phyloP scores from a whole-genome alignment of 1,140 invertebrate species.

The Polyergus mexicanus region DNA sequence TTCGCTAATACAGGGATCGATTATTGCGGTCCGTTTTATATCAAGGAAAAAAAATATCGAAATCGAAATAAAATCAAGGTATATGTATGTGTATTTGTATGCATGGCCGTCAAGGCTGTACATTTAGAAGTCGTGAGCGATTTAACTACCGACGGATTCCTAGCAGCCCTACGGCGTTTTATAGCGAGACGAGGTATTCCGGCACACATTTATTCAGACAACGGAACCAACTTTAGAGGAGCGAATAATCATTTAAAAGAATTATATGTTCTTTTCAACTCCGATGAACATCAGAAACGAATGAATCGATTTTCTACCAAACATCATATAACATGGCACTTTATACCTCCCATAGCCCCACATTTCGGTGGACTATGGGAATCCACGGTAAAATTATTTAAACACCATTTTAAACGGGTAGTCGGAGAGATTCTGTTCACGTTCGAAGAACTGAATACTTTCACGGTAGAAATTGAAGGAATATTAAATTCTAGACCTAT shows the following conservation, averaged over 20 bases:
- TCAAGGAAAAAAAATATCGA: too few species aligned
- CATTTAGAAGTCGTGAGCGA: constrained; percentile 35
- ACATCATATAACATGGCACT: neutral
- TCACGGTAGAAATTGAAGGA: neutral
- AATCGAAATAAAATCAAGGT: constrained; percentile 1
- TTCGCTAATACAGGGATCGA: neutral
- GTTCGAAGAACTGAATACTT: neutral
- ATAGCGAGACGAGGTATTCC: neutral
- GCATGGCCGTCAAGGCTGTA: neutral
- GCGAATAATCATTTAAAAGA: neutral
- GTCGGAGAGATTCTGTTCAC: neutral
- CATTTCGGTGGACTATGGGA: neutral
- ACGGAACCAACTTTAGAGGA: neutral
- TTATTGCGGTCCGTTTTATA: constrained; percentile 10
- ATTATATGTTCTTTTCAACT: neutral
- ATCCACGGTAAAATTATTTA: neutral
- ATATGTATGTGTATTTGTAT: constrained; percentile 31
- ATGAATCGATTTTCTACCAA: neutral
- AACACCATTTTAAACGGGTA: neutral
- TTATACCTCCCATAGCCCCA: neutral
- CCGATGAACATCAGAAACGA: neutral
- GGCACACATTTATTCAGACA: neutral
- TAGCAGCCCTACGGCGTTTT: neutral
- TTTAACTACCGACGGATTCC: constrained; percentile 4
- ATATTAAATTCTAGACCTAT: neutral